These are phyloP conservation scores for Andinoacara biseriatus DNA, from an alignment of 2,113 vertebrate genomes.

Conservation along the genomic window DNA sequence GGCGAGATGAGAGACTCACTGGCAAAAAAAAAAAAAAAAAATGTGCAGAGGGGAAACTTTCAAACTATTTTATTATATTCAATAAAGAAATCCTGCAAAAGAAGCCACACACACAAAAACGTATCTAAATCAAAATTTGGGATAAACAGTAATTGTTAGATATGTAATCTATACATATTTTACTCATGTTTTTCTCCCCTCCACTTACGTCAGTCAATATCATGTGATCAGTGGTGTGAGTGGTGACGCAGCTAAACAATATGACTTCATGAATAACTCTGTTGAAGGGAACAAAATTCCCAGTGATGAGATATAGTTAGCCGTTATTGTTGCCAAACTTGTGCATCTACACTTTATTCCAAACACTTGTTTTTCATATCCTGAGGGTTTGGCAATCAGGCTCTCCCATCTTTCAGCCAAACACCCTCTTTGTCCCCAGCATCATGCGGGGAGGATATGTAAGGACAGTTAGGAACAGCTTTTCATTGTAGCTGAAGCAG, in stretches of 20 bases:
- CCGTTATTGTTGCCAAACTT: background rate
- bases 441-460: constrained; percentile 18
- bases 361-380: background rate
- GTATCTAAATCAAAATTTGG: background rate
- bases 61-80: background rate
- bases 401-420: background rate
- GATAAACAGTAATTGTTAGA: background rate
- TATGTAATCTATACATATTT: background rate
- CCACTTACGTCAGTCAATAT: background rate
- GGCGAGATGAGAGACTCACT: too few species aligned
- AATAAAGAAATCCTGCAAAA: background rate
- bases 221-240: background rate
- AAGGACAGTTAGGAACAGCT: background rate
- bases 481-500: constrained; percentile 5
- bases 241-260: background rate
- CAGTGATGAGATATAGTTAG: background rate
- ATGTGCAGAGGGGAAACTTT: too few species aligned
- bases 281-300: background rate
- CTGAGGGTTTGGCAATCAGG: background rate
- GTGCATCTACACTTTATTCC: background rate
- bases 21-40: too few species aligned
- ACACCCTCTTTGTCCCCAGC: constrained; percentile 4
- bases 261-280: background rate
- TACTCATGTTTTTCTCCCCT: fast-evolving
- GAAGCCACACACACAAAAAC: background rate